Percentiles rank a stretch among this genome's conserved stretches.
Conservation (phyloP, 2,113 vertebrate genomes). For the Cricetomys ansorgei region DNA sequence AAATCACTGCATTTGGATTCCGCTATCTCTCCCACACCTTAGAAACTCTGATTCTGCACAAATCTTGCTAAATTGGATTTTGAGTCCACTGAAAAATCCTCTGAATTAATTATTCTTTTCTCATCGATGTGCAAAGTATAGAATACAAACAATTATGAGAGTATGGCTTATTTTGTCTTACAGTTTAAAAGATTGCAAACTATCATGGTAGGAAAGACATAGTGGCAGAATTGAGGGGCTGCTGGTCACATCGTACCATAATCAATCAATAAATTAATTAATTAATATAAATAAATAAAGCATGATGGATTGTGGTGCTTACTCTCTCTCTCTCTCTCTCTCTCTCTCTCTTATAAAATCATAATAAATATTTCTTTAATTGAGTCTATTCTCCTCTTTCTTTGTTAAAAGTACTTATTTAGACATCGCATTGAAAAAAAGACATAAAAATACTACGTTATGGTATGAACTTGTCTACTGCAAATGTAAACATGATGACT, state of each 20-base stretch:
- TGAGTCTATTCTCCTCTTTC: not conserved
- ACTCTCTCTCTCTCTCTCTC: too few species aligned
- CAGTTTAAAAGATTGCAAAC: not conserved
- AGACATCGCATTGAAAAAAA: not conserved
- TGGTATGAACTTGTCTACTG: not conserved
- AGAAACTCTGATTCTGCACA: not conserved
- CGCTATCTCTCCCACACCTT: not conserved
- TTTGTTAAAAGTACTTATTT: not conserved
- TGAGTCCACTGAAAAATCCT: not conserved
- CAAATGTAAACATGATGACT: not conserved
- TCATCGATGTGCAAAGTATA: not conserved
- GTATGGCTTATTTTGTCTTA: not conserved
- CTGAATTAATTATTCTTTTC: not conserved
- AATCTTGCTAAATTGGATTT: not conserved
- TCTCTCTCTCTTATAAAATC: not conserved
- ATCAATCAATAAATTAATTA: not conserved
- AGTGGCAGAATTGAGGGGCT: not conserved
- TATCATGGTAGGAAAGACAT: not conserved
- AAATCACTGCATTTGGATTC: not conserved
- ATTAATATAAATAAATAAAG: too few species aligned
- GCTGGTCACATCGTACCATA: not conserved
- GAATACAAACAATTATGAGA: not conserved
- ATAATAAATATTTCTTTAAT: not conserved
- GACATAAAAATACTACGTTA: not conserved
- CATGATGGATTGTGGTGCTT: too few species aligned